A percentile compares a stretch with the other conserved stretches of the same genome.
These are phyloP conservation scores for Mastomys coucha DNA, from an alignment of 2,113 vertebrate species.

Conservation along the genomic window DNA sequence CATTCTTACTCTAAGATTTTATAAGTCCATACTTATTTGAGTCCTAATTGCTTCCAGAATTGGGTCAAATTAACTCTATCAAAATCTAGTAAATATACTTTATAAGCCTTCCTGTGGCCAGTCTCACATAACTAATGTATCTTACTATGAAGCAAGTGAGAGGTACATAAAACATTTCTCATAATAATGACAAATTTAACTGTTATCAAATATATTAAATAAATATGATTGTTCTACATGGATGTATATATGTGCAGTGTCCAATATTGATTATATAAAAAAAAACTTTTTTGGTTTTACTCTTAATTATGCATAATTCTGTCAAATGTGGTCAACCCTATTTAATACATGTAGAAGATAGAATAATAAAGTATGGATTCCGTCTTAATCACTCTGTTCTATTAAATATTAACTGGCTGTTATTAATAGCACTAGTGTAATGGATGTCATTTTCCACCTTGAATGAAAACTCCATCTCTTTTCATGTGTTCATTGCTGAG, in stretches of 20 bases:
- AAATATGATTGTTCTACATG: neutral
- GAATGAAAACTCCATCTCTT: conserved; percentile 82
- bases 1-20: neutral
- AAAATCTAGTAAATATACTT: neutral
- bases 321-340: conserved; percentile 71
- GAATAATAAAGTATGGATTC: conserved; percentile 84
- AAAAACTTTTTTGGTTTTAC: conserved; percentile 47
- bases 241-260: neutral
- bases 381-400: conserved; percentile 82
- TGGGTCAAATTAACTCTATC: neutral
- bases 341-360: conserved; percentile 82
- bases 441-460: conserved; percentile 82
- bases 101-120: neutral
- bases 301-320: conserved; percentile 77
- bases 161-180: neutral
- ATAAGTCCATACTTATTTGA: neutral
- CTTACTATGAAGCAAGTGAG: neutral
- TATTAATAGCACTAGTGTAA: conserved; percentile 84
- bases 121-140: neutral
- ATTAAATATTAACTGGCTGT: conserved; percentile 81
- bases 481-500: conserved; percentile 67
- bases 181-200: neutral
- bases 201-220: neutral
- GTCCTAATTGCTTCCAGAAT: neutral
- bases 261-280: neutral